Base-by-base conservation (phyloP, 1,140 invertebrate species). In the Stenopsyche tienmushanensis region DNA sequence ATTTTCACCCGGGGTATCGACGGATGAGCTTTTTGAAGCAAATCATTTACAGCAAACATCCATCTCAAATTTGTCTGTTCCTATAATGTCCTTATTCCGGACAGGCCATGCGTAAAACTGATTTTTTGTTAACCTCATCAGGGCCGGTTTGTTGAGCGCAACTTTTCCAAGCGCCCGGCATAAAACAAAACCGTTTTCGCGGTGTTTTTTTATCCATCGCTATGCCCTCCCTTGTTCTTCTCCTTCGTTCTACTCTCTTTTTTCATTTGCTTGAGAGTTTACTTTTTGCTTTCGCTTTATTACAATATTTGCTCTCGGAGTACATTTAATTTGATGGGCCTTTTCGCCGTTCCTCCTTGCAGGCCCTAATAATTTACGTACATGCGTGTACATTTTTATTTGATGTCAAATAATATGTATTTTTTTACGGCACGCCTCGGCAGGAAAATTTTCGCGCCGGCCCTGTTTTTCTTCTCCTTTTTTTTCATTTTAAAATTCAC, bases 111-210 rank as follows among this genome's bases (percentile, higher is more conserved):
- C 66, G 62, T 68, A 62, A 60, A 63, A 60, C 45, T 68, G 50
- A 64, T 64, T 64, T 68, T 57, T 65, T 58, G 64, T 65, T 58
- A 59, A 65, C 64, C 54, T 59, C 64, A 65, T 65, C 54, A 53
- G 26, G 25, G 53, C 21, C 53, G 24, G 64, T 59, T 59, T 52
- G 26, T 49, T 39, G 45, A 59, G 54, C 44, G 55, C 29, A 34
- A 34, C 29, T 47, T 47, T 47, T 15, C 5, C 44, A 15, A 5
- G n/a, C n/a, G n/a, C n/a, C n/a, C n/a, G n/a, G 18, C 57, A n/a
- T 18, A 15, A 47, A 44, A 58, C 34, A 17, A 47, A 60, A 26
- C 10, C 41, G 44, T 18, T 44, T 26, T 29, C 20, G 2, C 57
- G 17, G 24, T 17, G 20, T 42, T 39, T 41, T 39, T 25, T 25